Evolutionary conservation across 2,797 vertebrate species (phyloP).

Genomic region (Acrossocheilus wenchowensis): DNA sequence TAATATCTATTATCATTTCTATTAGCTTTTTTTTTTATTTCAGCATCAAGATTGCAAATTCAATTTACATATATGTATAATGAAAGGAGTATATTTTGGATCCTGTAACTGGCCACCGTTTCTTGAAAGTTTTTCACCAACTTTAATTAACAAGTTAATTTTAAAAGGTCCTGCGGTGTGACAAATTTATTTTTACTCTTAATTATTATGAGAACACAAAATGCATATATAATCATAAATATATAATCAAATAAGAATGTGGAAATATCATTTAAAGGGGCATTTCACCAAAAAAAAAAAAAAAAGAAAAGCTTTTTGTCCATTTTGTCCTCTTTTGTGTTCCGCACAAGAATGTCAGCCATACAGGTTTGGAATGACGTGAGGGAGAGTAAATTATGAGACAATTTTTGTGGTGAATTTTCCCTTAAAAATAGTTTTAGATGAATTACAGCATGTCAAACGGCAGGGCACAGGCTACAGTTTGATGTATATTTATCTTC

Average conservation of each 20-base stretch:
- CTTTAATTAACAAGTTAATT: neutral
- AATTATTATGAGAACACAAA: neutral
- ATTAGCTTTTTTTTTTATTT: neutral
- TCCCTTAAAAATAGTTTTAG: neutral
- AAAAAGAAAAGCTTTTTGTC: too few relatives aligned
- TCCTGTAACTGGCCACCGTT: neutral
- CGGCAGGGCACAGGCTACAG: neutral
- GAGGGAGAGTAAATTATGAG: neutral
- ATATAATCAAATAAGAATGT: neutral
- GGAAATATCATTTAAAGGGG: neutral
- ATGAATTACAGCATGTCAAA: neutral
- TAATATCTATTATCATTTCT: neutral
- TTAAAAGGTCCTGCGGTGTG: neutral
- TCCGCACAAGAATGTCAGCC: neutral
- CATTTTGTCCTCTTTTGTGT: neutral
- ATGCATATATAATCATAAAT: neutral
- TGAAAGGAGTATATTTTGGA: neutral
- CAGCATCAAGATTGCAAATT: neutral
- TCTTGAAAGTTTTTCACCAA: neutral
- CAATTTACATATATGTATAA: neutral
- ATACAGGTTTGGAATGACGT: neutral
- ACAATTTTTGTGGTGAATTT: neutral
- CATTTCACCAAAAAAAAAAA: neutral
- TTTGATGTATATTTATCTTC: neutral
- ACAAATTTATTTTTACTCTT: neutral